Percentiles rank a stretch among this genome's conserved stretches.
These are phyloP conservation scores for Acanthis flammea DNA, from an alignment of 2,797 vertebrate genomes.

Conservation along the genomic window DNA sequence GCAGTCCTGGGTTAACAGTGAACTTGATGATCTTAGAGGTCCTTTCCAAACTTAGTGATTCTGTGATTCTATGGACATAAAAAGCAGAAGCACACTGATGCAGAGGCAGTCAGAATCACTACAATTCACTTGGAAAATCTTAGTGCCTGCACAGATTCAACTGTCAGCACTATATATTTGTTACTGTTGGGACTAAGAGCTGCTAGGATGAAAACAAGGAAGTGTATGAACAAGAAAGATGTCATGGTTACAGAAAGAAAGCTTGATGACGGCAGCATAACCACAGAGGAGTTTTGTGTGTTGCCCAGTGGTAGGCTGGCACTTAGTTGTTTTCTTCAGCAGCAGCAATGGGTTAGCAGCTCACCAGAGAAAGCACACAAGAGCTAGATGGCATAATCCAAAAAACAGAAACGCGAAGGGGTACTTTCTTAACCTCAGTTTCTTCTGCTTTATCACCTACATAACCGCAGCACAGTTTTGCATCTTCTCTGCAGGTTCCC, in stretches of 20 bases:
- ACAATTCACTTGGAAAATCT: background rate
- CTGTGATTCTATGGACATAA: accelerated
- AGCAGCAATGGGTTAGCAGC: background rate
- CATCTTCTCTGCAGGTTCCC: slow-evolving; percentile 25
- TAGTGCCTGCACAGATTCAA: background rate
- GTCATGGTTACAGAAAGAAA: background rate
- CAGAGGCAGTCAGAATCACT: background rate
- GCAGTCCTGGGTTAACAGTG: background rate
- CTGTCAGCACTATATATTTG: background rate
- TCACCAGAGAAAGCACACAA: background rate
- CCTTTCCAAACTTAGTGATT: background rate
- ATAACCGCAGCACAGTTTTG: slow-evolving; percentile 18
- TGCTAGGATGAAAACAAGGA: slow-evolving; percentile 18
- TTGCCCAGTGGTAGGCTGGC: background rate
- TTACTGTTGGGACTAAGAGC: background rate
- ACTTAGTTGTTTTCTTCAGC: background rate
- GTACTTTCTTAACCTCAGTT: slow-evolving; percentile 33
- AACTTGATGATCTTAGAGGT: background rate
- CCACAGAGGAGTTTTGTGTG: background rate
- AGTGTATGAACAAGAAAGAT: background rate
- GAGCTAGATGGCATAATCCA: slow-evolving; percentile 8
- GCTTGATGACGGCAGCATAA: background rate
- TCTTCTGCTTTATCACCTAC: slow-evolving; percentile 43
- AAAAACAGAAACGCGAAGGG: background rate
- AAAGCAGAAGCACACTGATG: background rate